Percentiles rank a stretch among this genome's conserved stretches.
Evolutionary conservation across 2,113 vertebrate genomes (phyloP).

Genomic region (Clarias batrachus): DNA sequence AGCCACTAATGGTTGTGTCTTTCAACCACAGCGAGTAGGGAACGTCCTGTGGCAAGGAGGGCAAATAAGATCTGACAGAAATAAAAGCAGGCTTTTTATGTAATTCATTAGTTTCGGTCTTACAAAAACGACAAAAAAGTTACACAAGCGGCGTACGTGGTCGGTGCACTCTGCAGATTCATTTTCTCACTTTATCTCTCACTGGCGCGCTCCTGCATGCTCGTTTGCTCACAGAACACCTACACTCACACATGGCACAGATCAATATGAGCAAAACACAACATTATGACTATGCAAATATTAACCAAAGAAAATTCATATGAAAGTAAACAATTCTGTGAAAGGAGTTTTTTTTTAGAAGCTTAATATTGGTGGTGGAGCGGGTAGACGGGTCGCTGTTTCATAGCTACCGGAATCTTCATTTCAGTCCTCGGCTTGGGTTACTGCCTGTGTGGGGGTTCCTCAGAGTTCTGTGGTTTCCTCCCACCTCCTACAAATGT

Average conservation of each 20-base stretch:
- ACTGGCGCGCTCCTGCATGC: not conserved
- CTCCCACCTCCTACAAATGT: not conserved
- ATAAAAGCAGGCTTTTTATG: not conserved
- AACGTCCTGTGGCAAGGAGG: not conserved
- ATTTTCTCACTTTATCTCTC: slow-evolving; percentile 17
- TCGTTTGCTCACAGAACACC: slow-evolving; percentile 2
- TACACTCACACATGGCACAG: slow-evolving; percentile 27
- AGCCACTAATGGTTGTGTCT: not conserved
- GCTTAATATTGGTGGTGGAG: not conserved
- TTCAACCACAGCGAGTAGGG: not conserved
- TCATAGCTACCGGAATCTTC: not conserved
- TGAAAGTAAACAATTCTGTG: not conserved
- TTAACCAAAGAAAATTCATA: not conserved
- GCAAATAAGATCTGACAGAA: not conserved
- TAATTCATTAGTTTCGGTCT: not conserved
- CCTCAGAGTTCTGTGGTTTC: not conserved
- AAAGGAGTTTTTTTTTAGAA: not conserved
- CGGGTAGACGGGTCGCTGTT: not conserved
- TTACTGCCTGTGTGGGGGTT: not conserved
- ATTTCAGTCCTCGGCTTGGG: not conserved
- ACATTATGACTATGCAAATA: not conserved
- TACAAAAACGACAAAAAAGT: not conserved
- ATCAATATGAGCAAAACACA: slow-evolving; percentile 6
- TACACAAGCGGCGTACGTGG: slow-evolving; percentile 9
- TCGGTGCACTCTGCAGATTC: slow-evolving; percentile 11